Percentiles rank a stretch among this genome's conserved stretches.
phyloP scores from a whole-genome alignment of 2,888 invertebrate genomes.

The Glyphotaelius pellucidus region DNA sequence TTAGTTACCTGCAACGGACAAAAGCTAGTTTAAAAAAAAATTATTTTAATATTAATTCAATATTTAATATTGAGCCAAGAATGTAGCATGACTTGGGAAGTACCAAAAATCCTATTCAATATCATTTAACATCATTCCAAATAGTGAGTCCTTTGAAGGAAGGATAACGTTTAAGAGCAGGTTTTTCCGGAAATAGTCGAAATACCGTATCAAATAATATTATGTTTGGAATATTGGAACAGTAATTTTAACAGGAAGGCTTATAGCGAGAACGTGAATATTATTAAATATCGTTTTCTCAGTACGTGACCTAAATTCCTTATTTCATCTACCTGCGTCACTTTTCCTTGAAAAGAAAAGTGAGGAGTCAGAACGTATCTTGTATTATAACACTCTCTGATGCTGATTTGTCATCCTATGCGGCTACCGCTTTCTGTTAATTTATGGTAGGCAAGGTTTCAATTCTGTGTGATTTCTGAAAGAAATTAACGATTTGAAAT shows the following conservation, averaged over 20 bases:
- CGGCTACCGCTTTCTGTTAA: not conserved
- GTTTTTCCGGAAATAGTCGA: conserved; percentile 9
- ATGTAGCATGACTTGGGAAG: not conserved
- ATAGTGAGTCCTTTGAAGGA: not conserved
- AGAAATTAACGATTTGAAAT: not conserved
- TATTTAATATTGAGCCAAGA: not conserved
- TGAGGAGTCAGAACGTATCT: not conserved
- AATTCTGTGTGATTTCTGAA: not conserved
- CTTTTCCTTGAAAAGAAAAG: not conserved
- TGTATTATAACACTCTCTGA: not conserved
- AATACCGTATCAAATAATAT: not conserved
- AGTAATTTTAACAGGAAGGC: not conserved
- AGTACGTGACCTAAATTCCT: conserved; percentile 12
- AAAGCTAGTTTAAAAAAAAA: no score
- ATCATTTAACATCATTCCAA: not conserved
- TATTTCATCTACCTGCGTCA: conserved; percentile 16
- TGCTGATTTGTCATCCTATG: not conserved
- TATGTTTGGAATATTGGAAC: not conserved
- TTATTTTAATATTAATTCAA: no score
- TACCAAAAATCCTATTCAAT: not conserved
- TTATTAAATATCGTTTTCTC: not conserved
- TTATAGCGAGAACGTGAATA: not conserved
- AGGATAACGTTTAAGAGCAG: not conserved
- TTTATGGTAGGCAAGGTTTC: not conserved
- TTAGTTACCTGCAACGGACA: no score